A percentile compares a stretch with the other conserved stretches of the same genome.
phyloP scores from a whole-genome alignment of 2,888 invertebrate species.

The Axea sp. region DNA sequence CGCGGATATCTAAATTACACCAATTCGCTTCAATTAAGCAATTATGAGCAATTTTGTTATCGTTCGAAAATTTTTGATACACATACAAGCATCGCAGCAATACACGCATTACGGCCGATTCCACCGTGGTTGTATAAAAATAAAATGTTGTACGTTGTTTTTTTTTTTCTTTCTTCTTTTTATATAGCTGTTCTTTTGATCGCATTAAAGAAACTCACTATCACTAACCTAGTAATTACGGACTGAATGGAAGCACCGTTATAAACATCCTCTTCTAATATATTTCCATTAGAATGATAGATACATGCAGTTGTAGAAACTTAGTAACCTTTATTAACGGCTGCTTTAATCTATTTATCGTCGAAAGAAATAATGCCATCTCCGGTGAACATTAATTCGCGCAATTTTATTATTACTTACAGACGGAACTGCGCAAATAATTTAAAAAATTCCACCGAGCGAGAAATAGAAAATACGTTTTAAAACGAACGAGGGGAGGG shows the following conservation, averaged over 20 bases:
- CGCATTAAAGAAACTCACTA: slow-evolving; percentile 65
- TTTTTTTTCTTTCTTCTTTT: no score
- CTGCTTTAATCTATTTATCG: slow-evolving; percentile 60
- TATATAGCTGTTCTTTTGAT: slow-evolving; percentile 26
- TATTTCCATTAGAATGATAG: slow-evolving; percentile 62
- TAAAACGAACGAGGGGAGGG: slow-evolving; percentile 15
- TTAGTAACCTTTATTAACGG: slow-evolving; percentile 62
- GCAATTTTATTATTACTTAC: slow-evolving; percentile 59
- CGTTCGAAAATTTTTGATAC: slow-evolving; percentile 69
- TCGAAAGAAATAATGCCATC: slow-evolving; percentile 60
- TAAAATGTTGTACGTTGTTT: slow-evolving; percentile 40
- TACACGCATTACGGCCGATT: slow-evolving; percentile 4
- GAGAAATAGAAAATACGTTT: slow-evolving; percentile 54
- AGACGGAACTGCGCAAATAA: slow-evolving; percentile 54
- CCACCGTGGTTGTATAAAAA: not conserved
- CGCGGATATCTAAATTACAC: slow-evolving; percentile 71
- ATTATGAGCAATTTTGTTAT: slow-evolving; percentile 73
- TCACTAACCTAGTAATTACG: slow-evolving; percentile 71
- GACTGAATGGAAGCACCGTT: slow-evolving; percentile 64
- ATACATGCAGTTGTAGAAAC: slow-evolving; percentile 60
- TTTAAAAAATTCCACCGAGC: slow-evolving; percentile 51
- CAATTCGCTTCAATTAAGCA: slow-evolving; percentile 72
- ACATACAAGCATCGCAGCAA: slow-evolving; percentile 20
- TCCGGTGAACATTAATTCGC: slow-evolving; percentile 57
- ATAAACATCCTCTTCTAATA: slow-evolving; percentile 61